These are phyloP conservation scores for Pseudomyrmex concolor DNA, from an alignment of 1,140 invertebrate species.

Conservation along the genomic window DNA sequence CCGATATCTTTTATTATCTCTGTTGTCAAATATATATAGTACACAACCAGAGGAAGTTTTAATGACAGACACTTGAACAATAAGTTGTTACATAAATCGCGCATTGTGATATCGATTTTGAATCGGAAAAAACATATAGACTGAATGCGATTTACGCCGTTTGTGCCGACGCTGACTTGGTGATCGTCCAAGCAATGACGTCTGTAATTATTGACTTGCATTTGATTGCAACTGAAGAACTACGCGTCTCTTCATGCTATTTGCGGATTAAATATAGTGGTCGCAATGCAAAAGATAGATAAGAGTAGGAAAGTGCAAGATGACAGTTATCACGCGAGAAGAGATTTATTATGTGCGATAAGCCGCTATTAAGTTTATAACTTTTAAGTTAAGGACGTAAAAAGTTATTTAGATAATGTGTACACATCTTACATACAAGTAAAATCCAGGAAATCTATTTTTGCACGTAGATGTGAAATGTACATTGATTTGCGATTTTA, in stretches of 20 bases:
- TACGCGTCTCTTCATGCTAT: not conserved
- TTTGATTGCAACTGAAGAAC: not conserved
- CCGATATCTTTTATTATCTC: too few relatives aligned
- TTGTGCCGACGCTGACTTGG: not conserved
- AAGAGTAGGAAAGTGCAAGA: constrained; percentile 31
- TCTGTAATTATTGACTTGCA: constrained; percentile 11
- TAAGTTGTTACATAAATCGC: constrained; percentile 42
- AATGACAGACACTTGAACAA: constrained; percentile 9
- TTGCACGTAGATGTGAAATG: too few relatives aligned
- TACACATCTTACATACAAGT: too few relatives aligned
- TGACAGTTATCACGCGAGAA: too few relatives aligned
- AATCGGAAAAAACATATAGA: constrained; percentile 6
- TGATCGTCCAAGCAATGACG: constrained; percentile 8
- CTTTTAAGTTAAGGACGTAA: too few relatives aligned
- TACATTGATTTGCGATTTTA: too few relatives aligned
- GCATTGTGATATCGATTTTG: not conserved
- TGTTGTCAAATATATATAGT: too few relatives aligned
- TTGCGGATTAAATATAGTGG: not conserved
- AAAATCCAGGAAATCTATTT: too few relatives aligned
- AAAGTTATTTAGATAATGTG: too few relatives aligned
- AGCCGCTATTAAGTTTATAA: too few relatives aligned
- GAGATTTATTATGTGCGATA: too few relatives aligned
- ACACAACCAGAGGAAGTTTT: not conserved
- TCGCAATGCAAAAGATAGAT: not conserved
- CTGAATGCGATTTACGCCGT: not conserved